These are phyloP conservation scores for Larimichthys crocea DNA, from an alignment of 2,113 vertebrate species.

Conservation along the genomic window DNA sequence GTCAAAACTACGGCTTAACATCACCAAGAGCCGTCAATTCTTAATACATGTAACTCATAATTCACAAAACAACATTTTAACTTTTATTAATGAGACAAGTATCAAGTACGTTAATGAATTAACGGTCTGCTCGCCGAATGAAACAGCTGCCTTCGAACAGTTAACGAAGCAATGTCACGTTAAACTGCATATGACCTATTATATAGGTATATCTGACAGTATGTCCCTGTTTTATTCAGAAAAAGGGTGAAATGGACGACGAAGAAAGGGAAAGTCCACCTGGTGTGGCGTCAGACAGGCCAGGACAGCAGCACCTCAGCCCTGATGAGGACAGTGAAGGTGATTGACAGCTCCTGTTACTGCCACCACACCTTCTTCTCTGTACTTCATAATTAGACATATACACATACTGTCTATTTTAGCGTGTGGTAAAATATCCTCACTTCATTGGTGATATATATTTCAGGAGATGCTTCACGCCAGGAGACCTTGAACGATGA, in stretches of 20 bases:
- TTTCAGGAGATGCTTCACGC: constrained; percentile 45
- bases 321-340: constrained; percentile 53
- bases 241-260: constrained; percentile 46
- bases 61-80: not conserved
- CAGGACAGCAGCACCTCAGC: constrained; percentile 26
- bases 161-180: not conserved
- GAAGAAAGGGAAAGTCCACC: constrained; percentile 18
- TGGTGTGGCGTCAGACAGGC: constrained; percentile 8
- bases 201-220: not conserved
- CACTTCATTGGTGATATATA: not conserved
- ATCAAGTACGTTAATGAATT: not conserved
- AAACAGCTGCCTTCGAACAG: not conserved
- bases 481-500: constrained; percentile 52
- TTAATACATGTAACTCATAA: not conserved
- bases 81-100: not conserved
- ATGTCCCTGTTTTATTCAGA: not conserved
- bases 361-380: not conserved
- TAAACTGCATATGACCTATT: not conserved
- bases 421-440: not conserved
- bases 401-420: not conserved
- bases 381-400: not conserved
- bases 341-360: constrained; percentile 31
- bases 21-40: not conserved
- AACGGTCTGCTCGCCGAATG: not conserved
- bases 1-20: not conserved